These are phyloP conservation scores for Drosophila yakuba DNA, from an alignment of 1,140 invertebrate genomes.

Conservation along the genomic window DNA sequence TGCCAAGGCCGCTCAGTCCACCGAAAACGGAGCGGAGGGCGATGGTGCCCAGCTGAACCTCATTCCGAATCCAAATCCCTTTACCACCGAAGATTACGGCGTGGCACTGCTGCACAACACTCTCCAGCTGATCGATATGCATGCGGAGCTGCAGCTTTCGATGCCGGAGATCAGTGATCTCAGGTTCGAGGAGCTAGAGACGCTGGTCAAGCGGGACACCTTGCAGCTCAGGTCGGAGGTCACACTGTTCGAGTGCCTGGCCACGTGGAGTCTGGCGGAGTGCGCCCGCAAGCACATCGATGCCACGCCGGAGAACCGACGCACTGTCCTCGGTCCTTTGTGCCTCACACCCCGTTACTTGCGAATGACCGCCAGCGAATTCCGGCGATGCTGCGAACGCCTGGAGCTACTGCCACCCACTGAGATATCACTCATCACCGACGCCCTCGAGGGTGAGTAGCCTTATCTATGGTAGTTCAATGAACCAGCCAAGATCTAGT, in stretches of 20 bases:
- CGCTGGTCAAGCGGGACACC: constrained; percentile 74
- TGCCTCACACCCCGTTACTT: constrained; percentile 82
- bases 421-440: constrained; percentile 70
- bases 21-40: constrained; percentile 37
- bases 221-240: constrained; percentile 77
- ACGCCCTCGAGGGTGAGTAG: constrained; percentile 72
- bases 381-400: constrained; percentile 75
- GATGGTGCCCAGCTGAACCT: constrained; percentile 59
- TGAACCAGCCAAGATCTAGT: neutral
- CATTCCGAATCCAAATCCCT: constrained; percentile 78
- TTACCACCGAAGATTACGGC: constrained; percentile 82
- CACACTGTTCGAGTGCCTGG: constrained; percentile 76
- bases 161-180: constrained; percentile 68
- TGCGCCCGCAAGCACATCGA: constrained; percentile 76
- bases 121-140: constrained; percentile 83
- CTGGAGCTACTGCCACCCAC: constrained; percentile 72
- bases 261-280: constrained; percentile 79
- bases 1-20: constrained; percentile 31
- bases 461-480: no score
- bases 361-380: constrained; percentile 68
- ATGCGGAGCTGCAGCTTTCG: constrained; percentile 70
- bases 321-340: constrained; percentile 76
- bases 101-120: constrained; percentile 79
- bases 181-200: constrained; percentile 83
- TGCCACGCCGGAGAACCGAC: constrained; percentile 74